Evolutionary conservation across 2,797 vertebrate species (phyloP).

Genomic region (Coregonus ussuriensis): DNA sequence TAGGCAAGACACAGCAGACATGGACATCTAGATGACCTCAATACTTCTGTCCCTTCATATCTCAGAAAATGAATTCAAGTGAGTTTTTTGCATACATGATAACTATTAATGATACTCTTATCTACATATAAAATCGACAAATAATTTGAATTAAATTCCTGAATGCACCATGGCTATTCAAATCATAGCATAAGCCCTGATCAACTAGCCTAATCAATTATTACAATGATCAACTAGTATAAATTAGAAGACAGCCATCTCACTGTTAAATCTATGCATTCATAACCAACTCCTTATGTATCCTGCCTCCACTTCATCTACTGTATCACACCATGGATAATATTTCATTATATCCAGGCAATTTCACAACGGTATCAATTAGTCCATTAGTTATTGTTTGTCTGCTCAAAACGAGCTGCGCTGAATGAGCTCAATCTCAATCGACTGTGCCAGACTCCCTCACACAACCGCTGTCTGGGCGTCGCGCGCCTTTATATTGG

Average conservation of each 20-base stretch:
- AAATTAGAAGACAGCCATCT: too few species aligned
- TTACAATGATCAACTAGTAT: too few species aligned
- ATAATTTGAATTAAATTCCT: too few species aligned
- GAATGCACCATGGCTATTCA: too few species aligned
- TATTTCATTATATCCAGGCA: neutral
- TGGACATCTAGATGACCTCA: neutral
- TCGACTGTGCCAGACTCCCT: neutral
- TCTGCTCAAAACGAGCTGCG: neutral
- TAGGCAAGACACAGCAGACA: too few species aligned
- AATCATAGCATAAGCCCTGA: too few species aligned
- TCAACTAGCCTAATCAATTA: too few species aligned
- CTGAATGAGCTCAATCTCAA: neutral
- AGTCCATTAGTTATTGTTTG: slow-evolving; percentile 1
- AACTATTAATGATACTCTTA: too few species aligned
- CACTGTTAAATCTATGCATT: neutral
- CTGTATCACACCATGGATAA: neutral
- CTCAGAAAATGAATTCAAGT: neutral
- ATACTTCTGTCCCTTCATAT: neutral
- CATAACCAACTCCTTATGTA: slow-evolving; percentile 1
- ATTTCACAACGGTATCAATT: slow-evolving; percentile 6
- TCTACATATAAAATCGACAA: too few species aligned
- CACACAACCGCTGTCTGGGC: slow-evolving; percentile 14
- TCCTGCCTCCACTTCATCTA: neutral
- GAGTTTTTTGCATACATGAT: neutral
- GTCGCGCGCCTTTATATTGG: slow-evolving; percentile 16